Percentiles rank a stretch among this genome's conserved stretches.
These are phyloP conservation scores for Dorcus hopei DNA, from an alignment of 2,888 invertebrate genomes.

Conservation along the genomic window DNA sequence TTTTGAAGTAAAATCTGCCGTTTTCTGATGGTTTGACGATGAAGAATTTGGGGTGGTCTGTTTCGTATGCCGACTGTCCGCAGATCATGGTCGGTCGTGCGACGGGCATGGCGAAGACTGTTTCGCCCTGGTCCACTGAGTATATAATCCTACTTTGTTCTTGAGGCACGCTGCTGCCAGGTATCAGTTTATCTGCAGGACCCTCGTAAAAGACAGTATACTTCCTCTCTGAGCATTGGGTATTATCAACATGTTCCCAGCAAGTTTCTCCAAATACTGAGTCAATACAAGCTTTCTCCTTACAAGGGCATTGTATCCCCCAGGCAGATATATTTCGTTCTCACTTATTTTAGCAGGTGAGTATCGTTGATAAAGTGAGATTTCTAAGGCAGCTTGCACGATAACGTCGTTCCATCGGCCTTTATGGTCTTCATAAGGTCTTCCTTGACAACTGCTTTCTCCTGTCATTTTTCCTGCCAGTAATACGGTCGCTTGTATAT, in stretches of 20 bases:
- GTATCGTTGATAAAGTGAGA: not conserved
- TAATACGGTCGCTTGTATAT: not conserved
- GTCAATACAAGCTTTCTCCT: conserved; percentile 5
- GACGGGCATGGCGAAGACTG: conserved; percentile 3
- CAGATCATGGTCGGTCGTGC: not conserved
- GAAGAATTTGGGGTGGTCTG: conserved; percentile 6
- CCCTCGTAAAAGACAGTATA: conserved; percentile 3
- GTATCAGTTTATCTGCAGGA: not conserved
- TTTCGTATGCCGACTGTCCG: conserved; percentile 1
- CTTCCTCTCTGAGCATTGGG: not conserved
- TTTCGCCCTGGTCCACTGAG: not conserved
- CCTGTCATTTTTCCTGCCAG: conserved; percentile 5
- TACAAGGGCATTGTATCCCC: conserved; percentile 6
- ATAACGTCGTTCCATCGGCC: conserved; percentile 1
- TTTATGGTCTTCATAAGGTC: conserved; percentile 4
- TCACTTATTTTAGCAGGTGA: conserved; percentile 2
- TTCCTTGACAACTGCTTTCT: conserved; percentile 1
- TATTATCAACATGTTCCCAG: conserved; percentile 1
- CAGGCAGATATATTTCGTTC: conserved; percentile 5
- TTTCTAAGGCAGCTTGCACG: conserved; percentile 6
- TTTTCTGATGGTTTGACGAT: conserved; percentile 6
- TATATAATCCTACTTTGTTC: not conserved
- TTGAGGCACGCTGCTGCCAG: not conserved
- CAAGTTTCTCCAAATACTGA: conserved; percentile 5
- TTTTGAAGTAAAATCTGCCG: conserved; percentile 1